phyloP scores from a whole-genome alignment of 1,140 invertebrate species.

The Solenopsis fugax region DNA sequence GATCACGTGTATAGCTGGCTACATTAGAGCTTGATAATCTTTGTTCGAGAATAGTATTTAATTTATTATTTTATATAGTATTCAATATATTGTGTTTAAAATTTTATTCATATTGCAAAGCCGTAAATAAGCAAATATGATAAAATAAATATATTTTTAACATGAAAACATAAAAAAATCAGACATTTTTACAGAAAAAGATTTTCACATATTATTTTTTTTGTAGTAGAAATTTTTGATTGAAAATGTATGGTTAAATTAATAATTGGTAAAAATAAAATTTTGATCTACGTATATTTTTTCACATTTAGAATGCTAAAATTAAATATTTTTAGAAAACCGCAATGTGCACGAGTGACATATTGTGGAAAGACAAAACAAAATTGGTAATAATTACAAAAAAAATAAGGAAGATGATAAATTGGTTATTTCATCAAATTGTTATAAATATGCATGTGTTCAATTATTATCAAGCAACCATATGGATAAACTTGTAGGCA shows the following conservation, averaged over 20 bases:
- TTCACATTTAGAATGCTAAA: neutral
- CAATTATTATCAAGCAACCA: constrained; percentile 31
- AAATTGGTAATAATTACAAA: neutral
- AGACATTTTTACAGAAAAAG: neutral
- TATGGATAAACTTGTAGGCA: constrained; percentile 26
- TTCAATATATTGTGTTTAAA: neutral
- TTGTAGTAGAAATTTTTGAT: neutral
- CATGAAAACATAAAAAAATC: neutral
- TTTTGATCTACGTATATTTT: neutral
- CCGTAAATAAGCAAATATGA: neutral
- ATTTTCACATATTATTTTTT: neutral
- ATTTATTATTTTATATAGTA: neutral
- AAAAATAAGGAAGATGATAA: neutral
- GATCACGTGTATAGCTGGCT: constrained; percentile 67
- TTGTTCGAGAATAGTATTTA: neutral
- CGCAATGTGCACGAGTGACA: neutral
- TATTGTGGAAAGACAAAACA: neutral
- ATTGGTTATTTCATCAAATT: neutral
- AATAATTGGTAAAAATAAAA: constrained; percentile 6
- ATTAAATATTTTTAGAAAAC: constrained; percentile 6
- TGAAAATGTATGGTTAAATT: neutral
- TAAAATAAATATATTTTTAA: neutral
- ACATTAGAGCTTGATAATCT: constrained; percentile 41
- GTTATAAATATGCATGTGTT: constrained; percentile 5
- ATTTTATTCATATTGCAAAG: neutral